phyloP scores from a whole-genome alignment of 2,888 invertebrate species.

The Bellardia bayeri region DNA sequence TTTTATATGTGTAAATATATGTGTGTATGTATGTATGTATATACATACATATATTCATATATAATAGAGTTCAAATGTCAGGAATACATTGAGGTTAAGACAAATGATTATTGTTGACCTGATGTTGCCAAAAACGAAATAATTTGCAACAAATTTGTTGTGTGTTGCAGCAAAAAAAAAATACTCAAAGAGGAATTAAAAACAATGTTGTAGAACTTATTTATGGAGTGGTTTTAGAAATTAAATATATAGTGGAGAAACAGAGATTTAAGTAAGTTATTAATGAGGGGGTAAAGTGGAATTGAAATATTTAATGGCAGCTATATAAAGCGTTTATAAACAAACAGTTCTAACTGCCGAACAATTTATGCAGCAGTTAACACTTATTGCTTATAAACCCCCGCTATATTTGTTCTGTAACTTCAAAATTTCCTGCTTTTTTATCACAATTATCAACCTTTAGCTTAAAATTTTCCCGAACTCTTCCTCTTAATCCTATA shows the following conservation, averaged over 20 bases:
- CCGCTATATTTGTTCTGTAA: too few relatives aligned
- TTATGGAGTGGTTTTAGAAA: constrained; percentile 31
- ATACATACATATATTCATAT: neutral
- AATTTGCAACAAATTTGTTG: constrained; percentile 63
- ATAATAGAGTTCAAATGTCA: constrained; percentile 63
- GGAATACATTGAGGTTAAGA: constrained; percentile 67
- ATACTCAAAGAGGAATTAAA: neutral
- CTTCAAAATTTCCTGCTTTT: too few relatives aligned
- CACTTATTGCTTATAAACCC: too few relatives aligned
- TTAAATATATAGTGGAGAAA: constrained; percentile 28
- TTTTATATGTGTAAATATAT: neutral
- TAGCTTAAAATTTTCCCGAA: too few relatives aligned
- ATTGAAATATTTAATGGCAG: too few relatives aligned
- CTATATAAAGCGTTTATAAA: too few relatives aligned
- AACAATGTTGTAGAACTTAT: constrained; percentile 26
- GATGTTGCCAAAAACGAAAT: constrained; percentile 69
- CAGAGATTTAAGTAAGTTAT: constrained; percentile 30
- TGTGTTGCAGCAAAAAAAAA: neutral
- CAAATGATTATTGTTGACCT: constrained; percentile 73
- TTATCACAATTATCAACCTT: too few relatives aligned
- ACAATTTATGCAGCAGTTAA: too few relatives aligned
- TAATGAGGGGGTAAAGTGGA: neutral
- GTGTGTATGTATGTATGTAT: too few relatives aligned
- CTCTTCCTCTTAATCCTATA: too few relatives aligned
- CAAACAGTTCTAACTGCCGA: too few relatives aligned